These are phyloP conservation scores for Scaptomyza flava DNA, from an alignment of 2,888 invertebrate species.

Conservation along the genomic window DNA sequence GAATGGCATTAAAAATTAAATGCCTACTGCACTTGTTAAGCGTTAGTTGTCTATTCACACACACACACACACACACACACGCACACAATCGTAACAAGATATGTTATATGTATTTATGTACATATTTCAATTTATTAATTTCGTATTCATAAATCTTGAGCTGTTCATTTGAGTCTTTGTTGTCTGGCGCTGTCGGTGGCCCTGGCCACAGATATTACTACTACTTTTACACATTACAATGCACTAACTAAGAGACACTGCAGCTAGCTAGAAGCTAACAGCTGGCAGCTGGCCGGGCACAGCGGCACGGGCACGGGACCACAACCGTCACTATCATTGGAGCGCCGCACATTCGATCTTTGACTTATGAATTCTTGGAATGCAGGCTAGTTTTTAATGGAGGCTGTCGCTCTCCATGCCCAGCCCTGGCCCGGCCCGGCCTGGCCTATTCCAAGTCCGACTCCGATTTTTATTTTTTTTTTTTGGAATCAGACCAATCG, in stretches of 20 bases:
- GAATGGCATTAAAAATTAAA: conserved; percentile 53
- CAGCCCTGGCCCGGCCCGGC: background rate
- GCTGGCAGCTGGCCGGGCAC: background rate
- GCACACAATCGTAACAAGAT: background rate
- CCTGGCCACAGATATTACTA: conserved; percentile 49
- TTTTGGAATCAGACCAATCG: conserved; percentile 20
- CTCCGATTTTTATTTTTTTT: conserved; percentile 5
- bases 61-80: background rate
- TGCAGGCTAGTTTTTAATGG: conserved; percentile 76
- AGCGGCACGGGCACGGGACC: background rate
- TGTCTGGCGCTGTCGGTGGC: conserved; percentile 55
- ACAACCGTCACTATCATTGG: conserved; percentile 57
- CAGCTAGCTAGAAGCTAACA: conserved; percentile 5
- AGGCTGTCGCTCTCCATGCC: conserved; percentile 44
- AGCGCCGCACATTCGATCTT: conserved; percentile 70
- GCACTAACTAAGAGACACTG: conserved; percentile 29
- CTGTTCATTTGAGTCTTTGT: conserved; percentile 70
- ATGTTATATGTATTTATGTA: background rate
- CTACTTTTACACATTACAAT: conserved; percentile 56
- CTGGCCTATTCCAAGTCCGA: conserved; percentile 11
- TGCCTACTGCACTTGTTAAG: conserved; percentile 60
- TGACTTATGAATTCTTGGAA: conserved; percentile 78
- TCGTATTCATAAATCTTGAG: conserved; percentile 73
- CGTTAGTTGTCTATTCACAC: conserved; percentile 41
- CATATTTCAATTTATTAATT: conserved; percentile 72